Conservation (phyloP, 1,140 invertebrate species). For the Meteorus sp. region DNA sequence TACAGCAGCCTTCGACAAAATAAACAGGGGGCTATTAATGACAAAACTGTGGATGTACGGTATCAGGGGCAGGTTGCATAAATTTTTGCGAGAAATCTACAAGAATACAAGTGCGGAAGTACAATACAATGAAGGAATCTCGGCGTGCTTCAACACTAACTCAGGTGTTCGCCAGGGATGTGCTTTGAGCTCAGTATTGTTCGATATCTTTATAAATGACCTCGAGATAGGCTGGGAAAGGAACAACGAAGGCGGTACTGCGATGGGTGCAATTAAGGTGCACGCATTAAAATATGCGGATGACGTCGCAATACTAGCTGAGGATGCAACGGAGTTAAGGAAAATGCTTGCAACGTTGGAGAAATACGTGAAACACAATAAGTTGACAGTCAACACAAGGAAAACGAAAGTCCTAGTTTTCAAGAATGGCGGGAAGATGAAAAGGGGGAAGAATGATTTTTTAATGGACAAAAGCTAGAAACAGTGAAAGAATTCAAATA, state of each 20-base stretch:
- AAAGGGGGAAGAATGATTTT: conserved; percentile 10
- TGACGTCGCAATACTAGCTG: background rate
- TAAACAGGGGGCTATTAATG: background rate
- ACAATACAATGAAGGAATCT: background rate
- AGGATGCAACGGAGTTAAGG: background rate
- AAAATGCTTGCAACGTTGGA: background rate
- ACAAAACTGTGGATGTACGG: conserved; percentile 8
- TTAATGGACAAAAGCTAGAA: conserved; percentile 13
- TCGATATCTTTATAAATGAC: conserved; percentile 18
- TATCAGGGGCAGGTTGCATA: conserved; percentile 2
- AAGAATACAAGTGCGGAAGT: conserved; percentile 13
- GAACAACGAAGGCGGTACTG: conserved; percentile 16
- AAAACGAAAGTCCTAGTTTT: conserved; percentile 26
- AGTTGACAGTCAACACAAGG: background rate
- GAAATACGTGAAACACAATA: background rate
- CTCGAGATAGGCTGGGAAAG: conserved; percentile 2
- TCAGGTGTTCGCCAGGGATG: conserved; percentile 18
- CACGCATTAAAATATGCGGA: conserved; percentile 5
- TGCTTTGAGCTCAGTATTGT: background rate
- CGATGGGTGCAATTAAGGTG: conserved; percentile 9
- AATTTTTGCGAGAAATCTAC: conserved; percentile 15
- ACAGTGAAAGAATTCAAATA: conserved; percentile 9
- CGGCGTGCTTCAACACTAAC: conserved; percentile 8
- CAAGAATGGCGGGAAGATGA: conserved; percentile 7
- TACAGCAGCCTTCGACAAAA: conserved; percentile 14